A percentile compares a stretch with the other conserved stretches of the same genome.
Evolutionary conservation across 2,888 invertebrate genomes (phyloP).

Genomic region (Agonopterix arenella): DNA sequence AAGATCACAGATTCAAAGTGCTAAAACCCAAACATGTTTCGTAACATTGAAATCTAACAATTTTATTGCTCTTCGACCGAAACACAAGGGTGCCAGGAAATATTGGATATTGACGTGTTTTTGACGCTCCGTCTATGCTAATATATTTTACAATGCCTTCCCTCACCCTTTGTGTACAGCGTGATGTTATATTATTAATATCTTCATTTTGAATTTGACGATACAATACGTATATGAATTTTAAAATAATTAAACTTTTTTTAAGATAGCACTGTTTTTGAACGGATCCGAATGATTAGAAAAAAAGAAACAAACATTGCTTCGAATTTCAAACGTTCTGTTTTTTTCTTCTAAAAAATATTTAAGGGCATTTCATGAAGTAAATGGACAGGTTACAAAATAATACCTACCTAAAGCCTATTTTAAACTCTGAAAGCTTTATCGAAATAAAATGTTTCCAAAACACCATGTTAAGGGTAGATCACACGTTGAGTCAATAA

Average conservation of each 20-base stretch:
- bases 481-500: slow-evolving; percentile 50
- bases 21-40: slow-evolving; percentile 11
- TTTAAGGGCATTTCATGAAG: too few relatives aligned
- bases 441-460: background rate
- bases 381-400: too few relatives aligned
- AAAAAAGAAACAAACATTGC: too few relatives aligned
- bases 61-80: slow-evolving; percentile 6
- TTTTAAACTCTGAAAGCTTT: too few relatives aligned
- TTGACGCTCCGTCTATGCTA: slow-evolving; percentile 25
- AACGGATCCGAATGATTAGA: too few relatives aligned
- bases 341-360: too few relatives aligned
- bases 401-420: too few relatives aligned
- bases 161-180: slow-evolving; percentile 13
- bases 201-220: background rate
- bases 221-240: background rate
- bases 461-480: slow-evolving; percentile 29
- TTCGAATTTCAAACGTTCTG: too few relatives aligned
- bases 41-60: background rate
- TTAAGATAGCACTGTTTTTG: too few relatives aligned
- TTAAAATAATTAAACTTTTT: too few relatives aligned
- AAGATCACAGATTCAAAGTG: slow-evolving; percentile 3
- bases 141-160: slow-evolving; percentile 34
- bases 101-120: slow-evolving; percentile 18
- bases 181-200: slow-evolving; percentile 4
- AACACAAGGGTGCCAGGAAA: slow-evolving; percentile 1